Percentiles rank a stretch among this genome's conserved stretches.
Evolutionary conservation across 1,140 invertebrate genomes (phyloP).

Genomic region (Dinothrombium tinctorium): DNA sequence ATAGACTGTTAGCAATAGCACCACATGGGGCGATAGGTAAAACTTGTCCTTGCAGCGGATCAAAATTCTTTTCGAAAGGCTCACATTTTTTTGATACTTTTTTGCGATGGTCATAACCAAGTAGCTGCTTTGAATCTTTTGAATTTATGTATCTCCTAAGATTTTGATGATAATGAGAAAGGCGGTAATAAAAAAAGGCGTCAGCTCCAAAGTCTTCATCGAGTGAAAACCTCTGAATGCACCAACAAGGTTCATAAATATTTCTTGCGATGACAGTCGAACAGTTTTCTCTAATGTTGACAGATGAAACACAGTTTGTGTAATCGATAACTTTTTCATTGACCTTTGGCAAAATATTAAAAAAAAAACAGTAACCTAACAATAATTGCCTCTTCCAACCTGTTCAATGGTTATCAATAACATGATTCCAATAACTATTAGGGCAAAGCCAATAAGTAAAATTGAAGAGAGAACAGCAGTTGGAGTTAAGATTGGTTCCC

Average conservation of each 20-base stretch:
- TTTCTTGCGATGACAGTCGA: constrained; percentile 32
- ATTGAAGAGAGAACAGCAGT: too few species aligned
- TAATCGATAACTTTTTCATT: constrained; percentile 9
- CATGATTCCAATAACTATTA: too few species aligned
- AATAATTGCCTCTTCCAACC: too few species aligned
- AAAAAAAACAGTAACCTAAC: too few species aligned
- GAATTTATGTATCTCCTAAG: constrained; percentile 95
- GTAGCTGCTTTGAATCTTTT: constrained; percentile 79
- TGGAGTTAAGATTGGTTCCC: too few species aligned
- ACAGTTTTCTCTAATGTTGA: constrained; percentile 9
- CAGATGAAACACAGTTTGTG: background rate
- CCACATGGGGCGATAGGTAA: constrained; percentile 78
- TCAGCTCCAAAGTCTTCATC: constrained; percentile 44
- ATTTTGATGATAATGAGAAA: constrained; percentile 97
- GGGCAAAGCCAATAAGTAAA: too few species aligned
- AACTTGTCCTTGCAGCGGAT: too few species aligned
- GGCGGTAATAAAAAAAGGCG: constrained; percentile 91
- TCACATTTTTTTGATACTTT: constrained; percentile 20
- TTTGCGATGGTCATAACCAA: constrained; percentile 30
- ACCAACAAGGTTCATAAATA: constrained; percentile 31
- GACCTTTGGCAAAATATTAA: too few species aligned
- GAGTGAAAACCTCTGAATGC: constrained; percentile 40
- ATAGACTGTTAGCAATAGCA: constrained; percentile 91
- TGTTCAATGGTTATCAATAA: too few species aligned
- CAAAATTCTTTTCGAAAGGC: constrained; percentile 18